Conservation (phyloP, 1,140 invertebrate genomes). For the Aphidius ervi region DNA sequence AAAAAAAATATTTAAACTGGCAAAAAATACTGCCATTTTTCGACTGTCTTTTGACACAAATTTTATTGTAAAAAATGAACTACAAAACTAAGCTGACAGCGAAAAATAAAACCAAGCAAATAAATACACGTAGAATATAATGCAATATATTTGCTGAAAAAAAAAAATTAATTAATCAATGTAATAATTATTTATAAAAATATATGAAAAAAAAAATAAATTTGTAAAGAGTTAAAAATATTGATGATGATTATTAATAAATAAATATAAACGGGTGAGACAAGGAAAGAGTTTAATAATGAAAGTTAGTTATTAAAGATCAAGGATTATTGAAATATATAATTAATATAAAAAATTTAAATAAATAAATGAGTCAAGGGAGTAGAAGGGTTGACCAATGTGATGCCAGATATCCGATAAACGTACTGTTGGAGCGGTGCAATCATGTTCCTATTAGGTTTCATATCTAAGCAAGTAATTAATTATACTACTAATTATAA, state of each 20-base stretch:
- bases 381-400: slow-evolving; percentile 13
- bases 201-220: background rate
- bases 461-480: slow-evolving; percentile 55
- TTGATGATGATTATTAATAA: background rate
- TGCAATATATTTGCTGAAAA: background rate
- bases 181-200: background rate
- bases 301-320: background rate
- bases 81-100: no score
- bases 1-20: background rate
- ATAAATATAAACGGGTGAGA: slow-evolving; percentile 12
- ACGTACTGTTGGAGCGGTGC: slow-evolving; percentile 41
- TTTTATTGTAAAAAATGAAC: no score
- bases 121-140: no score
- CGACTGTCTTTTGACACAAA: background rate
- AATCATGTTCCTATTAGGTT: slow-evolving; percentile 55
- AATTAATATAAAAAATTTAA: background rate
- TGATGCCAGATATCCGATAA: slow-evolving; percentile 20
- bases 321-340: slow-evolving; percentile 1
- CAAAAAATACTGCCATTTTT: slow-evolving; percentile 1
- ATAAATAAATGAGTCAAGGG: slow-evolving; percentile 10
- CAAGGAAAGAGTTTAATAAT: background rate
- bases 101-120: no score
- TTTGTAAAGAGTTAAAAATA: background rate
- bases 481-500: slow-evolving; percentile 54
- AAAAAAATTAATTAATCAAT: background rate